Percentiles rank a stretch among this genome's conserved stretches.
These are phyloP conservation scores for Crossaster papposus DNA, from an alignment of 53 echinoderm and acorn worm species.

Conservation along the genomic window DNA sequence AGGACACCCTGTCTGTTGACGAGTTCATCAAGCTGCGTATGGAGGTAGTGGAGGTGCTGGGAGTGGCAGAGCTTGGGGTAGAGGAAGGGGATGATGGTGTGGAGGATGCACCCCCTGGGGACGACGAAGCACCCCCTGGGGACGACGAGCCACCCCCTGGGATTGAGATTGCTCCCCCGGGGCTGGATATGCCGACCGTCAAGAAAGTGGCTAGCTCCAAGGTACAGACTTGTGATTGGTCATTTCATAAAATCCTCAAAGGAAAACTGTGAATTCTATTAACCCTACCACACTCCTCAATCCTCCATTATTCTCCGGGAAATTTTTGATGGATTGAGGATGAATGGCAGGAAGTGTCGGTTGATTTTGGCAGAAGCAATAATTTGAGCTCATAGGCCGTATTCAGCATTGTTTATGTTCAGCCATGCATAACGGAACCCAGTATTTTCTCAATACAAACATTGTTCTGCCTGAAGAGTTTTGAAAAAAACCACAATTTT, in stretches of 20 bases:
- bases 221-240: constrained; percentile 5
- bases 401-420: too few species aligned
- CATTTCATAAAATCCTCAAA: background rate
- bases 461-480: too few species aligned
- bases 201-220: constrained; percentile 37
- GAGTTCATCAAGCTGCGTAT: constrained; percentile 84
- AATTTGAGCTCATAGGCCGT: too few species aligned
- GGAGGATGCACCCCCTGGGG: constrained; percentile 76
- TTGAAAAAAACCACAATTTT: too few species aligned
- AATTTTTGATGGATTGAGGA: too few species aligned
- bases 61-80: constrained; percentile 57
- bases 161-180: constrained; percentile 46
- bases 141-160: constrained; percentile 45
- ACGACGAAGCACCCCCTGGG: constrained; percentile 63
- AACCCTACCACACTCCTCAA: too few species aligned
- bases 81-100: constrained; percentile 54
- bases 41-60: constrained; percentile 77
- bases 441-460: too few species aligned
- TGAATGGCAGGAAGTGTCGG: too few species aligned
- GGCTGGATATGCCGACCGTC: constrained; percentile 3
- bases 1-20: constrained; percentile 80
- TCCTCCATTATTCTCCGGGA: too few species aligned
- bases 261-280: too few species aligned
- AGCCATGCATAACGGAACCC: too few species aligned
- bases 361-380: too few species aligned